Base-by-base conservation (phyloP, 2,797 vertebrate genomes). In the Saxicola maurus region DNA sequence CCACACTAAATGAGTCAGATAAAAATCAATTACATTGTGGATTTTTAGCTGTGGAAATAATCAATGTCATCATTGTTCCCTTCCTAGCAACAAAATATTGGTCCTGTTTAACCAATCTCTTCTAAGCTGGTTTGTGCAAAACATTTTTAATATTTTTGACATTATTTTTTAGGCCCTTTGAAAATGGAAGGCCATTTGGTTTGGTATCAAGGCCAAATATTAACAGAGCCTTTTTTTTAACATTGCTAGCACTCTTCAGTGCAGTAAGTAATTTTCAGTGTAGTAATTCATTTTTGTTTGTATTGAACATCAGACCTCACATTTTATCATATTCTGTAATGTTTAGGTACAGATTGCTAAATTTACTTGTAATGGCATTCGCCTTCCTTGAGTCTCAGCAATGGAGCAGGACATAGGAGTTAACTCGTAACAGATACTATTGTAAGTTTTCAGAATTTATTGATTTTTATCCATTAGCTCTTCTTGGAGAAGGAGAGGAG, bases 1-100 rank as follows among this genome's bases (percentile, higher is more conserved):
- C 90, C 95, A 96, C 95, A 94, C 90, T 55, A 82, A 95, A 87
- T 95, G 94, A 97, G 86, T 97, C 94, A 96, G 94, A 96, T 93
- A 85, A 93, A 95, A 96, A 96, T 96, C 92, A 96, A 96, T 96
- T 96, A 95, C 92, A 91, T 91, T 90, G 69, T 93, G 91, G 87
- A 96, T 89, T 74, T 82, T 94, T 87, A 79, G 75, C 86, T 91
- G 71, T 92, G 86, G 88, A 96, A 96, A 95, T 87, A 92, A 96
- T 95, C 94, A 86, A 86, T 86, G 82, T 90, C 92, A 87, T 45
- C 76, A 68, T 37, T 46, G 35, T 74, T 87, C 68, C 60, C 90
- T 89, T 79, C 88, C 87, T 87, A 85, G 88, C 77, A 95, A 94
- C 79, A 88, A 75, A 90, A 81, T 74, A 85, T 37, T 51, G 21